A percentile compares a stretch with the other conserved stretches of the same genome.
Evolutionary conservation across 1,140 invertebrate species (phyloP).

Genomic region (Heliconius nattereri): DNA sequence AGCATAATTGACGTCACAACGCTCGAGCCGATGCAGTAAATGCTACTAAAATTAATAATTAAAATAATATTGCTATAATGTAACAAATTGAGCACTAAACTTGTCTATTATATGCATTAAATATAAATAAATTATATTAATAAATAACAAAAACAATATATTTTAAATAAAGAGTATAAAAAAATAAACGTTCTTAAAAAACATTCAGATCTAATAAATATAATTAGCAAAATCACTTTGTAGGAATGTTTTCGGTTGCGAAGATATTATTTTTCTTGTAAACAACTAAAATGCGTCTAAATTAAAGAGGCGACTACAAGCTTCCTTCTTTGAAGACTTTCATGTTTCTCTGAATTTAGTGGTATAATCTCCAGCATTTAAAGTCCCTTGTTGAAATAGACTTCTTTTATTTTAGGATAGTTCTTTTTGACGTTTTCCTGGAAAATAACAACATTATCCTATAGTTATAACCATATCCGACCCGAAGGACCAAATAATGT

Average conservation of each 20-base stretch:
- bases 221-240: slow-evolving; percentile 26
- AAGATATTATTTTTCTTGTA: neutral
- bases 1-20: slow-evolving; percentile 26
- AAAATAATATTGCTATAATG: slow-evolving; percentile 1
- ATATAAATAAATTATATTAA: neutral
- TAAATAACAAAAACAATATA: slow-evolving; percentile 16
- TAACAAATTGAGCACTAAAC: slow-evolving; percentile 12
- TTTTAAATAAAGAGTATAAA: slow-evolving; percentile 15
- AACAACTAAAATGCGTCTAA: slow-evolving; percentile 32
- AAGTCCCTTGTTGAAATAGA: slow-evolving; percentile 70
- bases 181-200: slow-evolving; percentile 22
- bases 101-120: neutral
- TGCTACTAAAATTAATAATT: slow-evolving; percentile 2
- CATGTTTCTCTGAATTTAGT: slow-evolving; percentile 16
- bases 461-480: no score
- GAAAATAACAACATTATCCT: slow-evolving; percentile 25
- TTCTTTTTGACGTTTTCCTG: slow-evolving; percentile 55
- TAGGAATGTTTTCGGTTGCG: slow-evolving; percentile 31
- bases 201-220: slow-evolving; percentile 27
- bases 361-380: slow-evolving; percentile 40
- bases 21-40: slow-evolving; percentile 14
- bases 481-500: neutral
- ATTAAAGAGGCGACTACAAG: slow-evolving; percentile 12
- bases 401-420: slow-evolving; percentile 50
- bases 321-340: slow-evolving; percentile 5